Conservation (phyloP, 2,888 invertebrate species). For the Augochlorella aurata region DNA sequence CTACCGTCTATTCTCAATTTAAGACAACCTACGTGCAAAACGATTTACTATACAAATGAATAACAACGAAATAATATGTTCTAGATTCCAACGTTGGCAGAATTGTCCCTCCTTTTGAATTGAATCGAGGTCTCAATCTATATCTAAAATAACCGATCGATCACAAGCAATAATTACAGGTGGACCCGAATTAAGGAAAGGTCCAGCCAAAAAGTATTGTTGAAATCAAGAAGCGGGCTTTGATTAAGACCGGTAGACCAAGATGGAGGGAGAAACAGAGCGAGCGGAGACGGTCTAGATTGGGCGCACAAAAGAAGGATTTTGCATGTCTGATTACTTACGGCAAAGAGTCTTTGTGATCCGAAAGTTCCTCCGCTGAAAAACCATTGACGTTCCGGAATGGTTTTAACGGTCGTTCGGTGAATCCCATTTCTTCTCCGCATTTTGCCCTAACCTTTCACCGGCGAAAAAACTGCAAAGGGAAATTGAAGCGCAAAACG, state of each 20-base stretch:
- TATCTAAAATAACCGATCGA: not conserved
- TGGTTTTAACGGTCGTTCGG: slow-evolving; percentile 57
- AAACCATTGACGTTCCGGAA: slow-evolving; percentile 63
- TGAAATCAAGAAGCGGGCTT: slow-evolving; percentile 64
- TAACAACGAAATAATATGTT: no score
- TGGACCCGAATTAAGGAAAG: slow-evolving; percentile 47
- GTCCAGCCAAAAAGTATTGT: slow-evolving; percentile 57
- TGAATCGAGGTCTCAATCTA: not conserved
- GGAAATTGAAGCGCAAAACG: not conserved
- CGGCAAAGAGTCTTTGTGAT: slow-evolving; percentile 66
- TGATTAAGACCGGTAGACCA: slow-evolving; percentile 58
- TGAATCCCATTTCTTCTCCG: slow-evolving; percentile 39
- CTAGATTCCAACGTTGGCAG: not conserved
- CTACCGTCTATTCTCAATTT: no score
- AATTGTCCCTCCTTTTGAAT: not conserved
- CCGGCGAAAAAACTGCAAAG: not conserved
- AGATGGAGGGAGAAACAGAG: slow-evolving; percentile 29
- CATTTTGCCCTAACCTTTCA: not conserved
- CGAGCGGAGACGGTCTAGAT: slow-evolving; percentile 36
- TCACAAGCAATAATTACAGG: not conserved
- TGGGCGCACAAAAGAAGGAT: slow-evolving; percentile 66
- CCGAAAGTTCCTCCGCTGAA: slow-evolving; percentile 57
- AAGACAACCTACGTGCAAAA: no score
- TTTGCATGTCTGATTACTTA: slow-evolving; percentile 72
- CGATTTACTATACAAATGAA: no score